Evolutionary conservation across 2,888 invertebrate species (phyloP).

Genomic region (Hirtodrosophila duncani): DNA sequence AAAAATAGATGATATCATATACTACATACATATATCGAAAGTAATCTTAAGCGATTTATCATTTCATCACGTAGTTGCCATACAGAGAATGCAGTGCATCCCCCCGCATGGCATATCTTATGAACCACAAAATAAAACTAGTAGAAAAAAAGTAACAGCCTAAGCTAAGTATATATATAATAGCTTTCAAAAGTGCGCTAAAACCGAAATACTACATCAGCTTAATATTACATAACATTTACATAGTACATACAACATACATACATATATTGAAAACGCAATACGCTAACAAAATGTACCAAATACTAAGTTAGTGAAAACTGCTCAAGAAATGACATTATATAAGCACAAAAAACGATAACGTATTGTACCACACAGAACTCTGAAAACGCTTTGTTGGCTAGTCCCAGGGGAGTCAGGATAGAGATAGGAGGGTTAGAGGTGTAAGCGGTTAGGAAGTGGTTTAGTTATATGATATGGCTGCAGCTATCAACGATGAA

Average conservation of each 20-base stretch:
- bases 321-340: slow-evolving; percentile 54
- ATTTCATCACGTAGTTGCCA: slow-evolving; percentile 2
- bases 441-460: slow-evolving; percentile 3
- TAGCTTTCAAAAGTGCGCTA: slow-evolving; percentile 30
- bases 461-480: too few species aligned
- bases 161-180: slow-evolving; percentile 23
- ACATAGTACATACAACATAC: slow-evolving; percentile 28
- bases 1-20: too few species aligned
- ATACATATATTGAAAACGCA: slow-evolving; percentile 41
- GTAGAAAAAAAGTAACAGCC: too few species aligned
- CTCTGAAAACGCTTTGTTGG: slow-evolving; percentile 60
- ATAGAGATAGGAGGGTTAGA: slow-evolving; percentile 5
- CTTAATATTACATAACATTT: slow-evolving; percentile 35
- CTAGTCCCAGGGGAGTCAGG: slow-evolving; percentile 35
- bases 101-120: slow-evolving; percentile 5
- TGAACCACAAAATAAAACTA: slow-evolving; percentile 2
- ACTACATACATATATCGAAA: too few species aligned
- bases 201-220: slow-evolving; percentile 30
- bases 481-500: too few species aligned
- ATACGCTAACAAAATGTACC: slow-evolving; percentile 44
- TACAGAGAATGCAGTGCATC: slow-evolving; percentile 1
- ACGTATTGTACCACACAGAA: slow-evolving; percentile 43
- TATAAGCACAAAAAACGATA: slow-evolving; percentile 40
- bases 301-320: slow-evolving; percentile 62
- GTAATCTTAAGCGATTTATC: slow-evolving; percentile 11